Base-by-base conservation (phyloP, 2,888 invertebrate species). In the Digitonthophagus gazella region DNA sequence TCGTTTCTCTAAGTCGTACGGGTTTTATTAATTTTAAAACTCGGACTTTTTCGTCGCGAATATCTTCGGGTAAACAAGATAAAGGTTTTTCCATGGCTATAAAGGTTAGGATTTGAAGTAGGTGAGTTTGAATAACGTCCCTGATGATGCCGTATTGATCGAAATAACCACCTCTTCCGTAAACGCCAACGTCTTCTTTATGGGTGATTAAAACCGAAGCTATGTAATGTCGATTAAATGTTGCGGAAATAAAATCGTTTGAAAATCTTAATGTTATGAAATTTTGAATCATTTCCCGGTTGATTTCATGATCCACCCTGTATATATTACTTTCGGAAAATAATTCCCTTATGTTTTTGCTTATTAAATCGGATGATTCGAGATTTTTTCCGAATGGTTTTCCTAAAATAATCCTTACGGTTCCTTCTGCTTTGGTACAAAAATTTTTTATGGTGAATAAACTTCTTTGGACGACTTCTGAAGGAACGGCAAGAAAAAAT, bases 211-310 rank as follows among this genome's bases (percentile, higher is more conserved):
- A 88, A 6, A 98, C 91, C 0, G 92, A 93, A 1, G 97, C 93
- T 77, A 98, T 91, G 78, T 93, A 93, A 80, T 97, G 95, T 56
- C 96, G 87, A 83, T 97, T 97, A 97, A 97, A 98, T 4, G 96
- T 92, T 0, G 97, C 96, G 73, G 88, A 88, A 74, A 97, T 94
- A 69, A 98, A 92, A 77, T 92, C 87, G 81, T 97, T 97, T 5
- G 92, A 96, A 84, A 97, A 97, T 79, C 91, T 88, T 71, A 66
- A 86, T 2, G 95, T 93, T 92, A 98, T 93, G 66, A 98, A 84
- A 83, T 98, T 98, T 82, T 98, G 97, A 0, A 98, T 97, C 97
- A 98, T 98, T 83, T 98, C 97, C 81, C 98, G 98, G 19, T 97
- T 97, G 67, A 98, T 86, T 79, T 98, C 98, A 82, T 98, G 97